These are phyloP conservation scores for Diphyllodes magnificus DNA, from an alignment of 2,113 vertebrate genomes.

Conservation along the genomic window DNA sequence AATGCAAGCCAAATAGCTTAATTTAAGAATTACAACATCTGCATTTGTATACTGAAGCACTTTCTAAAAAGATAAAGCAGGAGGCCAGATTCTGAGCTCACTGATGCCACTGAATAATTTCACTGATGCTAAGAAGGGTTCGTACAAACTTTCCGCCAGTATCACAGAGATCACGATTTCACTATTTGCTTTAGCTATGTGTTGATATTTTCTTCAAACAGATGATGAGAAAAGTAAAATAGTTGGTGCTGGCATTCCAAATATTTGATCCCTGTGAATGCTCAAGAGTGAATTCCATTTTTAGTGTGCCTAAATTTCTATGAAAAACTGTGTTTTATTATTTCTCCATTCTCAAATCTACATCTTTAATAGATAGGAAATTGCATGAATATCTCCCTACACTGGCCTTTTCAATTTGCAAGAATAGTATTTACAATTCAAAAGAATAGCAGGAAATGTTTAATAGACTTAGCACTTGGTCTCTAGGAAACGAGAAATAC, in stretches of 20 bases:
- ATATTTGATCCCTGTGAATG: neutral
- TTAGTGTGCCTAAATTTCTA: neutral
- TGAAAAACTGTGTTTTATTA: slow-evolving; percentile 27
- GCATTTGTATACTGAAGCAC: slow-evolving; percentile 38
- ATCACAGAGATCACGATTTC: neutral
- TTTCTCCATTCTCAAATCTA: slow-evolving; percentile 17
- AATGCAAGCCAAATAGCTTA: slow-evolving; percentile 32
- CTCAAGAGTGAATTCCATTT: neutral
- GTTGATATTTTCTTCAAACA: neutral
- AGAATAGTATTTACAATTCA: slow-evolving; percentile 70
- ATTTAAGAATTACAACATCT: slow-evolving; percentile 55
- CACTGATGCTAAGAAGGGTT: neutral
- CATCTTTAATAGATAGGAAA: slow-evolving; percentile 53
- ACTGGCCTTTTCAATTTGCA: slow-evolving; percentile 57
- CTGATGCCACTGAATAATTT: neutral
- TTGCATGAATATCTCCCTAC: slow-evolving; percentile 45
- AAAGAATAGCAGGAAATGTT: slow-evolving; percentile 68
- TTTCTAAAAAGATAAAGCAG: slow-evolving; percentile 30
- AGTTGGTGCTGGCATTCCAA: neutral
- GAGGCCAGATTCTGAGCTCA: slow-evolving; percentile 32
- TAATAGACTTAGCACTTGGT: slow-evolving; percentile 62
- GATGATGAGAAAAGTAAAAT: neutral
- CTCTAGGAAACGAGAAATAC: slow-evolving; percentile 65
- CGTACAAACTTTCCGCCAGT: neutral
- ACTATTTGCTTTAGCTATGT: neutral